These are phyloP conservation scores for Chrysocyon brachyurus DNA, from an alignment of 2,797 vertebrate genomes.

Conservation along the genomic window DNA sequence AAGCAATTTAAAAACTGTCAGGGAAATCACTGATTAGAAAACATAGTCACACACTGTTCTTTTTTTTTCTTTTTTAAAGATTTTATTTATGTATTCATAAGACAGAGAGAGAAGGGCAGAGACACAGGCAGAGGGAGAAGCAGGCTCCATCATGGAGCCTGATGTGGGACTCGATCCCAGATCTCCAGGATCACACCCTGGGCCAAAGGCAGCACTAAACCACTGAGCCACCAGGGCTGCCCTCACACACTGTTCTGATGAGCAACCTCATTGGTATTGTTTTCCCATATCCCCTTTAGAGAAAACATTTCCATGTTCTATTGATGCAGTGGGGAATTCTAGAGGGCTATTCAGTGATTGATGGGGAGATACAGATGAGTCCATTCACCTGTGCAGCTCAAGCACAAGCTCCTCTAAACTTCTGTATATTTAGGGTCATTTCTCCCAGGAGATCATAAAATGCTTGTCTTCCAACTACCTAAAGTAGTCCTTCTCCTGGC, in stretches of 20 bases:
- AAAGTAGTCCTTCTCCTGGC: not conserved
- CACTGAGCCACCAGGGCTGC: no score
- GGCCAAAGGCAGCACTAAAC: no score
- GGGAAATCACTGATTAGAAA: constrained; percentile 73
- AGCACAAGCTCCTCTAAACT: not conserved
- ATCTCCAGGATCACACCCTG: no score
- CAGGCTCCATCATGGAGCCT: no score
- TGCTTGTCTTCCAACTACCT: not conserved
- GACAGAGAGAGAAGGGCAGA: no score
- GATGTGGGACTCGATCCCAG: no score
- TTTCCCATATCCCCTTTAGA: not conserved
- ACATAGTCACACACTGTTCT: constrained; percentile 60
- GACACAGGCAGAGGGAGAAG: no score
- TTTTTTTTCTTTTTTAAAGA: no score
- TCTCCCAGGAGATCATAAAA: not conserved
- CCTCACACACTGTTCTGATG: constrained; percentile 52
- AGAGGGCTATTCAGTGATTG: not conserved
- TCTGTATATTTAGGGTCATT: not conserved
- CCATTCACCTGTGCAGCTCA: not conserved
- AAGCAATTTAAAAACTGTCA: constrained; percentile 80
- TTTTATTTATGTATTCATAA: no score
- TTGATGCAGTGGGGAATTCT: not conserved
- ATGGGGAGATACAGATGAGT: not conserved
- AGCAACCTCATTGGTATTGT: constrained; percentile 7
- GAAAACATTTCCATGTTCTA: not conserved